These are phyloP conservation scores for Papilio gigon DNA, from an alignment of 2,888 invertebrate genomes.

Conservation along the genomic window DNA sequence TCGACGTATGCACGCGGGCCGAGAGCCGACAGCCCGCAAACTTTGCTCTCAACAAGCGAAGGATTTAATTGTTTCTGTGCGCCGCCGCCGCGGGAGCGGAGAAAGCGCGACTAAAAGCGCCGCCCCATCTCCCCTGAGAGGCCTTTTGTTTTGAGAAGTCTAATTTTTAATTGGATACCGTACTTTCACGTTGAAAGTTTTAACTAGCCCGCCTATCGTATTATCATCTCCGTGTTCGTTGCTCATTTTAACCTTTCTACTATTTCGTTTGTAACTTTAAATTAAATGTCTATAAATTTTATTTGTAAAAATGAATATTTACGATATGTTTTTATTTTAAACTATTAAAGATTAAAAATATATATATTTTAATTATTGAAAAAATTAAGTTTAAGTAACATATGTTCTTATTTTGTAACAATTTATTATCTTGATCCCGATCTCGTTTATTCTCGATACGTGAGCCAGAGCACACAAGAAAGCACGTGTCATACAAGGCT, in stretches of 20 bases:
- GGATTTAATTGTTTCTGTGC: constrained; percentile 79
- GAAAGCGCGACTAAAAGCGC: constrained; percentile 66
- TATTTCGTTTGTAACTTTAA: background rate
- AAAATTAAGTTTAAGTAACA: no score
- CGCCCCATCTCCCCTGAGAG: constrained; percentile 56
- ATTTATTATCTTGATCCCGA: no score
- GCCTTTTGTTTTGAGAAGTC: constrained; percentile 66
- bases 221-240: constrained; percentile 37
- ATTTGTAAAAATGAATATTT: background rate
- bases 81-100: constrained; percentile 58
- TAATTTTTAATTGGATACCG: constrained; percentile 71
- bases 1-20: constrained; percentile 62
- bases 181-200: constrained; percentile 42
- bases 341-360: no score
- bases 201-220: constrained; percentile 35
- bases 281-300: background rate
- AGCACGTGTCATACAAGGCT: constrained; percentile 59
- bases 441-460: no score
- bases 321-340: no score
- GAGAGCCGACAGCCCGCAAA: constrained; percentile 55
- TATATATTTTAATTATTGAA: no score
- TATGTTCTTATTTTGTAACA: no score
- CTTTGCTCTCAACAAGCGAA: constrained; percentile 70
- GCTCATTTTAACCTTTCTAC: constrained; percentile 10
- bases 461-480: no score